Percentiles rank a stretch among this genome's conserved stretches.
These are phyloP conservation scores for Trichogramma dendrolimi DNA, from an alignment of 2,888 invertebrate genomes.

Conservation along the genomic window DNA sequence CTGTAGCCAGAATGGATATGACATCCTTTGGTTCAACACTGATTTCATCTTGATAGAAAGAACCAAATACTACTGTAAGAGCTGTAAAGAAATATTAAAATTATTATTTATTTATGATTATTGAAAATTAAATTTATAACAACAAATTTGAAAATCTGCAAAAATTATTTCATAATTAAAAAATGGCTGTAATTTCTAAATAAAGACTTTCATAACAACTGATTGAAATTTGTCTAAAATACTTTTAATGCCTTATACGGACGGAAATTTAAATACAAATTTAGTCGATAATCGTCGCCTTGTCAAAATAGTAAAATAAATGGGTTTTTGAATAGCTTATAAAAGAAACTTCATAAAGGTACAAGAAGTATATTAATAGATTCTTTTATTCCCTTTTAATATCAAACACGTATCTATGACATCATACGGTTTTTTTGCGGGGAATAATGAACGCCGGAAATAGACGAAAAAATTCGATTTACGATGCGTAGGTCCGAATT, in stretches of 20 bases:
- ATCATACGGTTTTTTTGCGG: too few relatives aligned
- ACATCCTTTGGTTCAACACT: constrained; percentile 65
- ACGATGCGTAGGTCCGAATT: too few relatives aligned
- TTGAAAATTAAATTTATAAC: not conserved
- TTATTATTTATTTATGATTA: not conserved
- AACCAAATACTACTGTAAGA: constrained; percentile 67
- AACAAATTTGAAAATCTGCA: not conserved
- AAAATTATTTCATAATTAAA: not conserved
- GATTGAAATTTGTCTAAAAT: too few relatives aligned
- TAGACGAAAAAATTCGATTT: too few relatives aligned
- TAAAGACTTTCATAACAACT: not conserved
- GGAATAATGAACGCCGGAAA: too few relatives aligned
- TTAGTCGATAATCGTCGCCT: too few relatives aligned
- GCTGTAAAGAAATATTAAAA: constrained; percentile 54
- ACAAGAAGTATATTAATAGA: not conserved
- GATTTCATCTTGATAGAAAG: constrained; percentile 72
- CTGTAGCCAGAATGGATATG: constrained; percentile 67
- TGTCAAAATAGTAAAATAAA: too few relatives aligned
- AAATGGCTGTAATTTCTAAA: not conserved
- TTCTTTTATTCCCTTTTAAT: too few relatives aligned
- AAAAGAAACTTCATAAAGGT: not conserved
- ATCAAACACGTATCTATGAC: too few relatives aligned
- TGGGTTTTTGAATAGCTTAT: too few relatives aligned
- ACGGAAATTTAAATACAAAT: too few relatives aligned
- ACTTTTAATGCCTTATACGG: too few relatives aligned